Percentiles rank a stretch among this genome's conserved stretches.
These are phyloP conservation scores for Ariopsis seemanni DNA, from an alignment of 2,113 vertebrate species.

Conservation along the genomic window DNA sequence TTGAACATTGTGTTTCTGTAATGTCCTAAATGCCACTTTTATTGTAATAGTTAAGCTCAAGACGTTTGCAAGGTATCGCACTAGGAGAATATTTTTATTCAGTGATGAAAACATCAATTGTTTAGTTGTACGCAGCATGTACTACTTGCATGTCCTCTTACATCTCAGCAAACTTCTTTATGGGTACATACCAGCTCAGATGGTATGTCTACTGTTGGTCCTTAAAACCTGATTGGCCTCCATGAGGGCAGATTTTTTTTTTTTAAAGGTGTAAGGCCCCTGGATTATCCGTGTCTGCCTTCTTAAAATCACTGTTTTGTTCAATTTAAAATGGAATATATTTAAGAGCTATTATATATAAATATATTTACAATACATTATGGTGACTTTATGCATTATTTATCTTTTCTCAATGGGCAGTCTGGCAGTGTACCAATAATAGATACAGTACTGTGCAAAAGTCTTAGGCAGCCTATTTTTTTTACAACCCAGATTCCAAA, in stretches of 20 bases:
- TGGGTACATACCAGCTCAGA: background rate
- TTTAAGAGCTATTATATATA: background rate
- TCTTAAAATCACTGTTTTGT: background rate
- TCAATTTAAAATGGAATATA: background rate
- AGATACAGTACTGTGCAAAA: background rate
- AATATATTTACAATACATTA: background rate
- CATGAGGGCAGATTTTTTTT: background rate
- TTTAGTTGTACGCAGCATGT: background rate
- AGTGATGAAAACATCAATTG: background rate
- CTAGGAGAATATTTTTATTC: slow-evolving; percentile 1
- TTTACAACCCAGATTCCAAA: too few relatives aligned
- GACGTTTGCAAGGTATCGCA: background rate
- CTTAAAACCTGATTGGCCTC: background rate
- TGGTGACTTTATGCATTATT: background rate
- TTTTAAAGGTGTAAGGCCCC: background rate
- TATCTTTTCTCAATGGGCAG: background rate
- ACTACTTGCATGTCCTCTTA: background rate
- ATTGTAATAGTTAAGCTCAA: background rate
- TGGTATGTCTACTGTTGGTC: background rate
- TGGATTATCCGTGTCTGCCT: background rate
- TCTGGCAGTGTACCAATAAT: background rate
- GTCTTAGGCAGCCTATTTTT: too few relatives aligned
- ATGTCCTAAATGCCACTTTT: background rate
- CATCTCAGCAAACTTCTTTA: background rate
- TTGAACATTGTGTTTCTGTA: background rate